Evolutionary conservation across 2,113 vertebrate species (phyloP).

Genomic region (Aspidoscelis tigris): DNA sequence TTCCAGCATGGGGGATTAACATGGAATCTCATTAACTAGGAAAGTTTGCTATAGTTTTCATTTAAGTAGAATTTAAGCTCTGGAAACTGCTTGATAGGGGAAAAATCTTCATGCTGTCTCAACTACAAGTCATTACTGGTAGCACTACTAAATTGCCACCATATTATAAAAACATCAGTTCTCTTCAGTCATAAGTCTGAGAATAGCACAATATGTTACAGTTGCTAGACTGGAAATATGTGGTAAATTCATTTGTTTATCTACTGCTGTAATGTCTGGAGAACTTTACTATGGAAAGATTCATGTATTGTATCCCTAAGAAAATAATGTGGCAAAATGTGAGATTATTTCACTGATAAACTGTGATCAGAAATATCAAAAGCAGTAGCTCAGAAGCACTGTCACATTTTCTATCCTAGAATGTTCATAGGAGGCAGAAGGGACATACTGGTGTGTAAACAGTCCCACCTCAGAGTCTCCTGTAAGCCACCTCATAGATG

Average conservation of each 20-base stretch:
- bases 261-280: not conserved
- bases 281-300: not conserved
- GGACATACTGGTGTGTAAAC: too few species aligned
- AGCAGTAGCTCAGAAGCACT: too few species aligned
- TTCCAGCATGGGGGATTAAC: slow-evolving; percentile 64
- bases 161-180: not conserved
- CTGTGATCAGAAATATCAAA: too few species aligned
- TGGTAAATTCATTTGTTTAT: not conserved
- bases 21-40: slow-evolving; percentile 65
- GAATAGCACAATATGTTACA: not conserved
- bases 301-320: not conserved
- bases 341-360: too few species aligned
- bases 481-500: too few species aligned
- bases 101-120: slow-evolving; percentile 36
- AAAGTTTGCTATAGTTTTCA: slow-evolving; percentile 66
- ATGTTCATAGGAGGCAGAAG: too few species aligned
- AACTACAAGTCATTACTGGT: slow-evolving; percentile 30
- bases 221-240: not conserved
- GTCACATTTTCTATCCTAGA: too few species aligned
- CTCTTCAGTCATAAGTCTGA: not conserved
- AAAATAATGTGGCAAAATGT: not conserved
- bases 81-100: slow-evolving; percentile 50
- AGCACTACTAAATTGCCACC: slow-evolving; percentile 5
- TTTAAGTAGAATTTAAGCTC: slow-evolving; percentile 52
- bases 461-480: too few species aligned